Base-by-base conservation (phyloP, 2,888 invertebrate genomes). In the Apamea sordens region DNA sequence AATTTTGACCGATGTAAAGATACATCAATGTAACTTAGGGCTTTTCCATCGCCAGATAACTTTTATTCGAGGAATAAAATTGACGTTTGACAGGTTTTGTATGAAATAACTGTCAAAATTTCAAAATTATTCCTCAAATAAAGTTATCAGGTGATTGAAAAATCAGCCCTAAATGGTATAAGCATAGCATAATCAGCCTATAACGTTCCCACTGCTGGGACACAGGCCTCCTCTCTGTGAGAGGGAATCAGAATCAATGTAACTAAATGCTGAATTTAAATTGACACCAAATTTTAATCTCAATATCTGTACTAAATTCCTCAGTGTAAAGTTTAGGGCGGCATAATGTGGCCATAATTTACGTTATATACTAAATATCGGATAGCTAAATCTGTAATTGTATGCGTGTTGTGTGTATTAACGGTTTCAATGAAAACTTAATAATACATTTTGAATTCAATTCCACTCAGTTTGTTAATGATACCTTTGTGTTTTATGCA, bases 401-500 rank as follows among this genome's bases (percentile, higher is more conserved):
- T 77, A 76, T 65, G 36, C 28, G 61, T 64, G 28, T 28, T 50
- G 28, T 53, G 71, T 67, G 41, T 76, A 70, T 87, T 80, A 74
- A 76, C 73, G 44, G 63, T 85, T 87, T 76, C 68, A 79, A 75
- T 79, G 72, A 69, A 84, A 84, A 79, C 69, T 79, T 79, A 73
- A 84, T 79, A 75, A 82, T 67, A 79, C 72, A 79, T 77, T 82
- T 75, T 56, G 77, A 79, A 75, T 77, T 79, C 44, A 73, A 82
- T 85, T 80, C 85, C 71, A 77, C 76, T 72, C 67, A 67, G 73
- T 88, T 86, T 64, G 63, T 74, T 63, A 86, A 82, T 79, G 63
- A 84, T 87, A 87, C 74, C 84, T 75, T 73, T 75, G 65, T 81
- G 75, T 88, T 80, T 88, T 76, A 85, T 85, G 86, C 86, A 88